Evolutionary conservation across 2,797 vertebrate genomes (phyloP), one percentile per base, ranked within the genome.

Genomic region (Hydrolagus colliei): DNA sequence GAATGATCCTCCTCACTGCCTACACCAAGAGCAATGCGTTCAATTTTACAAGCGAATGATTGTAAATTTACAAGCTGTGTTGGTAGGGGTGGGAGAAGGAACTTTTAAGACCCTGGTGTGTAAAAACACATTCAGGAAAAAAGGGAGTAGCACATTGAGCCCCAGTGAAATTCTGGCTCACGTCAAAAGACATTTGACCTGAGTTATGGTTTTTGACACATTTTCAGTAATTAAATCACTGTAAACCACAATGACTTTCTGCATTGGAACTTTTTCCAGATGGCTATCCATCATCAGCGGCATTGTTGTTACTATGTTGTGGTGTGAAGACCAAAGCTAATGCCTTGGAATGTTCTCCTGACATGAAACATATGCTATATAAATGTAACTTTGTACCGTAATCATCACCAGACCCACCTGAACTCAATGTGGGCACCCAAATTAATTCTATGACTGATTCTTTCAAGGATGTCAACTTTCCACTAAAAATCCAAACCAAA

Each of bases 31-130:
- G 16, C 32, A 84, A 68, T 84, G 41, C 79, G 68, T 84, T 71
- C 79, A 84, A 52, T 52, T 84, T 84, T 68, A 84, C 79, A 71
- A 84, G 79, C 68, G 79, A 84, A 84, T 35, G 79, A 71, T 84
- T 67, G n/a, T 35, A 84, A 71, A 71, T 52, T 84, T 68, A 71
- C 9, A 11, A 41, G 79, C 13, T 52, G 41, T 3, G 41, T 6
- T 3, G 41, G 41, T 3, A 1, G 41, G 41, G 41, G 41, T 52
- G 41, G 41, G 41, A 3, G 14, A 84, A 84, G 27, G 71, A 84
- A 84, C 65, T n/a, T 52, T 71, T 27, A 84, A 84, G 65, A 71
- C 27, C 9, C 1, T 84, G 79, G 65, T 52, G 41, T 27, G 27
- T 27, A 6, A 52, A 84, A 84, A 71, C 68, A 84, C 79, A 84